phyloP scores from a whole-genome alignment of 2,888 invertebrate species.

The Caenorhabditis panamensis region DNA sequence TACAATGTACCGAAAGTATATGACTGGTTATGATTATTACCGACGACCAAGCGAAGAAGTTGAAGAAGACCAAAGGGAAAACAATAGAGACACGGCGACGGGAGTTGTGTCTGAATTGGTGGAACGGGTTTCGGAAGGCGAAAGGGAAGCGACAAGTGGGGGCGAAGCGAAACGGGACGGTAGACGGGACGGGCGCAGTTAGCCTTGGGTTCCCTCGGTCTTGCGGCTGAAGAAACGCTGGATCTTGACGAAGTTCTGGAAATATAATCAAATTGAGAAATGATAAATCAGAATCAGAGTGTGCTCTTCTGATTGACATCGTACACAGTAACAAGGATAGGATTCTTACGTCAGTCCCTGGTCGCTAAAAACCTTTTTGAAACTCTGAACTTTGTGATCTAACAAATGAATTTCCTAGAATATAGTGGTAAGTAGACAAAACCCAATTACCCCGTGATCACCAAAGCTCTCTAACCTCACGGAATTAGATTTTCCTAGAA shows the following conservation, averaged over 20 bases:
- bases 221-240: conserved; percentile 76
- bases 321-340: too few species aligned
- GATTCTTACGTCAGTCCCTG: too few species aligned
- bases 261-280: background rate
- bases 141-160: background rate
- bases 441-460: too few species aligned
- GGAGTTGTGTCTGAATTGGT: conserved; percentile 16
- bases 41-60: conserved; percentile 22
- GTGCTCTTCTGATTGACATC: too few species aligned
- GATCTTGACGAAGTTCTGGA: conserved; percentile 77
- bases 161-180: background rate
- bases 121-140: conserved; percentile 24
- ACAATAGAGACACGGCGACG: too few species aligned
- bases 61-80: background rate
- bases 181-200: conserved; percentile 13
- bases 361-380: too few species aligned
- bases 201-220: conserved; percentile 67
- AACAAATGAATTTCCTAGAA: background rate
- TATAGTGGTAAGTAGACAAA: too few species aligned
- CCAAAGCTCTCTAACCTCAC: background rate
- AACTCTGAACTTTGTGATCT: background rate
- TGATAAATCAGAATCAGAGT: too few species aligned
- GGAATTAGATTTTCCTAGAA: too few species aligned
- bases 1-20: conserved; percentile 6
- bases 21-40: conserved; percentile 39